A percentile compares a stretch with the other conserved stretches of the same genome.
Evolutionary conservation across 1,140 invertebrate species (phyloP).

Genomic region (Grapholita molesta): DNA sequence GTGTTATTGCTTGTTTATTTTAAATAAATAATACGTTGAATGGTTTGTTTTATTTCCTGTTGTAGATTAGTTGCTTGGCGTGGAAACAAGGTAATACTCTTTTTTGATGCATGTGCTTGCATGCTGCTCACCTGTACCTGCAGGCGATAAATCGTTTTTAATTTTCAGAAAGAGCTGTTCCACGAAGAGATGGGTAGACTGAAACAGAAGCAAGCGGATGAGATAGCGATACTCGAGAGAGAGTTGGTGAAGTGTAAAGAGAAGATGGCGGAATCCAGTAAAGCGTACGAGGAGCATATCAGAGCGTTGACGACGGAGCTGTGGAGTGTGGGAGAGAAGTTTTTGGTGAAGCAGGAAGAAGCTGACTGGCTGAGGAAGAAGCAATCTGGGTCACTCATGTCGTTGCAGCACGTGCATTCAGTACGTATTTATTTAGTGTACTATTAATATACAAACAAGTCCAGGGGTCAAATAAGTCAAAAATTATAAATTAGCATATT

Average conservation of each 20-base stretch:
- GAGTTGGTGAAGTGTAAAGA: conserved; percentile 65
- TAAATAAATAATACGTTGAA: conserved; percentile 63
- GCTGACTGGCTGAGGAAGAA: conserved; percentile 71
- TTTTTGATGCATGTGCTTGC: conserved; percentile 22
- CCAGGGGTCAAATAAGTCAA: no score
- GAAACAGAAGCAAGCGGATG: conserved; percentile 67
- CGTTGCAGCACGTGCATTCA: conserved; percentile 64
- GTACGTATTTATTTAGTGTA: conserved; percentile 34
- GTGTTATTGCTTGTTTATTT: conserved; percentile 39
- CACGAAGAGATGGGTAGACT: conserved; percentile 76
- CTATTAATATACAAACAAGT: background rate
- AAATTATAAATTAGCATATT: no score
- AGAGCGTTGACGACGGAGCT: conserved; percentile 75
- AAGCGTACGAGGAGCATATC: conserved; percentile 79
- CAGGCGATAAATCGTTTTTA: conserved; percentile 9
- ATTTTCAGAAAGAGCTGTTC: conserved; percentile 76
- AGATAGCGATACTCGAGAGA: conserved; percentile 62
- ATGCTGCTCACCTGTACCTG: background rate
- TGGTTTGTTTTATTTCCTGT: conserved; percentile 58
- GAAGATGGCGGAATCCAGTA: conserved; percentile 77
- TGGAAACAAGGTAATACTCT: conserved; percentile 27
- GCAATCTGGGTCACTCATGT: conserved; percentile 63
- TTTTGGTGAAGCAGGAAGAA: conserved; percentile 78
- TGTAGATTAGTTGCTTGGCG: conserved; percentile 35
- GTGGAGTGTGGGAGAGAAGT: conserved; percentile 80